Evolutionary conservation across 2,888 invertebrate species (phyloP), one percentile per base, ranked within the genome.

Genomic region (Chalcosyrphus nemorum): DNA sequence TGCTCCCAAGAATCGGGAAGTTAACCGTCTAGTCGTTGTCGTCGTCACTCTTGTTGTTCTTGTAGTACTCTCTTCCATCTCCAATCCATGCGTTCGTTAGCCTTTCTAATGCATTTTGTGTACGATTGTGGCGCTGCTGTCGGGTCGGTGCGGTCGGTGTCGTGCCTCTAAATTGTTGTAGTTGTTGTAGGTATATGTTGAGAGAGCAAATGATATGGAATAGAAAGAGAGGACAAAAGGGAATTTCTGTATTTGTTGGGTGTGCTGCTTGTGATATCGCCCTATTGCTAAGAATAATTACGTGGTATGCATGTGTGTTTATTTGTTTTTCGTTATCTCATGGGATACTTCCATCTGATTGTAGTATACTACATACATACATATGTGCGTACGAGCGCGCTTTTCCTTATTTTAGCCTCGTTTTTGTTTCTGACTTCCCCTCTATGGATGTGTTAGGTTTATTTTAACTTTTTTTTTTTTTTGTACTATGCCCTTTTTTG

Each of bases 91-190:
- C 70, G 70, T 77, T 68, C 77, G 70, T 77, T 70, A 61, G 77
- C 70, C 77, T 77, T 63, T 70, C 77, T 77, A 77, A 61, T 77
- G 77, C 77, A 77, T 50, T 63, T 54, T 76, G 59, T 66, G 50
- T 54, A 52, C 41, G 43, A 54, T n/a, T 63, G 43, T 38, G 57
- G 59, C 47, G 59, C 27, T 57, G 52, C 13, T 54, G 41, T 54
- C 24, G 50, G 6, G 7, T 32, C 6, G 29, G 27, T 19, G 4
- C n/a, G 15, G 15, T 50, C 4, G 24, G 24, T 32, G 32, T 32
- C 66, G 65, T 56, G 75, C 66, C 65, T 66, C 47, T 56, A 32
- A 41, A 59, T 41, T 43, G 27, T n/a, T n/a, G n/a, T n/a, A n/a
- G n/a, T n/a, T n/a, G n/a, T n/a, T 56, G 43, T 27, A 4, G 4